These are phyloP conservation scores for Cepaea nemoralis DNA, from an alignment of 1,140 invertebrate species.

Conservation along the genomic window DNA sequence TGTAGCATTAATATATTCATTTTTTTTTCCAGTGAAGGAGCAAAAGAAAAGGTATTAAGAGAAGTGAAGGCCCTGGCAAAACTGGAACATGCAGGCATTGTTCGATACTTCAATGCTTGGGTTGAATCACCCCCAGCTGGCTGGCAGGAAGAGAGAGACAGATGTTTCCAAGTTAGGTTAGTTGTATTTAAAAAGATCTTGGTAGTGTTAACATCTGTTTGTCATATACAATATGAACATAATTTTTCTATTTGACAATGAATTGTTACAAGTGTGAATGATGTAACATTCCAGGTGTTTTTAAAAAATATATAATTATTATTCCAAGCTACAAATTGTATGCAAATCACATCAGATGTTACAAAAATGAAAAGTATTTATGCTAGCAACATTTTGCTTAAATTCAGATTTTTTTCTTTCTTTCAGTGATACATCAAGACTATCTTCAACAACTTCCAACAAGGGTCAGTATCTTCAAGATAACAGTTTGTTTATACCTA, in stretches of 20 bases:
- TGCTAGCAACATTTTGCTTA: too few species aligned
- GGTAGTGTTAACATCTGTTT: not conserved
- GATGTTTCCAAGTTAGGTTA: slow-evolving; percentile 66
- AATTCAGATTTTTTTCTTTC: not conserved
- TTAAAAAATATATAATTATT: too few species aligned
- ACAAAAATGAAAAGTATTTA: too few species aligned
- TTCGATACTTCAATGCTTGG: slow-evolving; percentile 95
- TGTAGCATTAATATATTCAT: not conserved
- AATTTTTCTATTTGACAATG: too few species aligned
- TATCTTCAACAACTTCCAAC: not conserved
- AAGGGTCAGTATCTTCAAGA: not conserved
- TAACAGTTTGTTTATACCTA: not conserved
- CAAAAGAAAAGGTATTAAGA: slow-evolving; percentile 87
- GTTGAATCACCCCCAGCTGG: slow-evolving; percentile 87
- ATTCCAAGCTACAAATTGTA: too few species aligned
- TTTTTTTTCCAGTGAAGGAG: slow-evolving; percentile 76
- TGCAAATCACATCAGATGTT: too few species aligned
- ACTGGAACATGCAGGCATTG: slow-evolving; percentile 94
- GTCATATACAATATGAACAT: too few species aligned
- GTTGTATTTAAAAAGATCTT: not conserved
- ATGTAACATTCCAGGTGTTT: too few species aligned
- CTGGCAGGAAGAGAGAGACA: slow-evolving; percentile 88
- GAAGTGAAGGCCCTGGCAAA: slow-evolving; percentile 95
- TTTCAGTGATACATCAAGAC: slow-evolving; percentile 27
- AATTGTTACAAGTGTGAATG: too few species aligned